Percentiles rank a stretch among this genome's conserved stretches.
phyloP scores from a whole-genome alignment of 2,113 vertebrate genomes.

The Panthera uncia region DNA sequence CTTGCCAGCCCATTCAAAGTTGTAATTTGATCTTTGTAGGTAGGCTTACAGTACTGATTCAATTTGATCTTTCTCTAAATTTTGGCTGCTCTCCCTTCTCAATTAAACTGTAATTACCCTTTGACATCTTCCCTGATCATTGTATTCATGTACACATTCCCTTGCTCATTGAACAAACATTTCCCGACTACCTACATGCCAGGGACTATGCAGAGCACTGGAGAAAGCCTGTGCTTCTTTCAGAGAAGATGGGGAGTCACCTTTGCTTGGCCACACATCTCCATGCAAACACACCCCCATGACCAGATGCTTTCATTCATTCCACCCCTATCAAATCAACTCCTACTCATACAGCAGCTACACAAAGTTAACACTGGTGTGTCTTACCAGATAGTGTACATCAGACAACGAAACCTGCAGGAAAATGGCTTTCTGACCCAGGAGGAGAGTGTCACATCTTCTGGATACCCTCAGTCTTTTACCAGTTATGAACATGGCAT shows the following conservation, averaged over 20 bases:
- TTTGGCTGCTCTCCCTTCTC: background rate
- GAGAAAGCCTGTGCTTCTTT: background rate
- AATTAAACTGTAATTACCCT: background rate
- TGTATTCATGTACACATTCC: background rate
- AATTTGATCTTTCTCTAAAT: background rate
- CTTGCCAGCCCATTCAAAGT: background rate
- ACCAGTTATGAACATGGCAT: background rate
- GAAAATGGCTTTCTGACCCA: background rate
- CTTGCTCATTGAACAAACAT: background rate
- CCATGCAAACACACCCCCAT: background rate
- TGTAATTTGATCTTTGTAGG: background rate
- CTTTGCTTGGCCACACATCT: background rate
- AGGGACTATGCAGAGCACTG: background rate
- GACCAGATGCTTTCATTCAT: background rate
- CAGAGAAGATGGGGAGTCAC: background rate
- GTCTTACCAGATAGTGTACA: background rate
- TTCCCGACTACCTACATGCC: background rate
- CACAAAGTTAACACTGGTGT: background rate
- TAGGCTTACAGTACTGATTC: background rate
- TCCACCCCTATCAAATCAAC: background rate
- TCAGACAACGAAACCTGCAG: background rate
- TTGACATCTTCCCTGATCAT: background rate
- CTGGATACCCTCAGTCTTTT: background rate
- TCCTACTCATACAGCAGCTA: background rate
- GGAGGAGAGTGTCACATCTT: background rate